These are phyloP conservation scores for Phylloscopus trochilus DNA, from an alignment of 2,113 vertebrate species.

Conservation along the genomic window DNA sequence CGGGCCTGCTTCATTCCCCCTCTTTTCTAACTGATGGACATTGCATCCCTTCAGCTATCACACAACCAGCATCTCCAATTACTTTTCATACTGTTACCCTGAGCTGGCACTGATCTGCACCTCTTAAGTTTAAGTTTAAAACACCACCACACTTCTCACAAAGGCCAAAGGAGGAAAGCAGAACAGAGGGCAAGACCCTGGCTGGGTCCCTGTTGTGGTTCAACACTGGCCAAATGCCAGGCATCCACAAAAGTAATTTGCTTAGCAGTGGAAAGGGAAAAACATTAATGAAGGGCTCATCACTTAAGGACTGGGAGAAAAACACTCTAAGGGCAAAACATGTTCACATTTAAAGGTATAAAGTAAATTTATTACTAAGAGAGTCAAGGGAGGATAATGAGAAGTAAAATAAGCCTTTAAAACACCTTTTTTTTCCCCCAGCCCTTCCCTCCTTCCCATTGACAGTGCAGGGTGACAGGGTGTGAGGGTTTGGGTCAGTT, in stretches of 20 bases:
- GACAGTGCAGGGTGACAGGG: background rate
- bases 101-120: background rate
- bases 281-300: background rate
- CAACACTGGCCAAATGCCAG: background rate
- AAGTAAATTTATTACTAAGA: background rate
- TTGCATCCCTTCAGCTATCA: background rate
- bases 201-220: background rate
- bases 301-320: background rate
- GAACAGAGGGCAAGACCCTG: background rate
- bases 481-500: background rate
- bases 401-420: background rate
- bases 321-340: background rate
- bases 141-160: rapidly evolving
- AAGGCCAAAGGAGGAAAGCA: background rate
- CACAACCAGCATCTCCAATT: background rate
- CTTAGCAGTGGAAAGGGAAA: background rate
- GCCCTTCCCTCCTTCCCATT: background rate
- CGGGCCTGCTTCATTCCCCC: rapidly evolving
- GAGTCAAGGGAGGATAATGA: background rate
- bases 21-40: background rate
- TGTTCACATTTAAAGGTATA: background rate
- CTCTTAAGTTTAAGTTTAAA: background rate
- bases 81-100: background rate
- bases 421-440: too few species aligned
- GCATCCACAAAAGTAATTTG: background rate